These are phyloP conservation scores for Megaptera novaeangliae DNA, from an alignment of 2,113 vertebrate species.

Conservation along the genomic window DNA sequence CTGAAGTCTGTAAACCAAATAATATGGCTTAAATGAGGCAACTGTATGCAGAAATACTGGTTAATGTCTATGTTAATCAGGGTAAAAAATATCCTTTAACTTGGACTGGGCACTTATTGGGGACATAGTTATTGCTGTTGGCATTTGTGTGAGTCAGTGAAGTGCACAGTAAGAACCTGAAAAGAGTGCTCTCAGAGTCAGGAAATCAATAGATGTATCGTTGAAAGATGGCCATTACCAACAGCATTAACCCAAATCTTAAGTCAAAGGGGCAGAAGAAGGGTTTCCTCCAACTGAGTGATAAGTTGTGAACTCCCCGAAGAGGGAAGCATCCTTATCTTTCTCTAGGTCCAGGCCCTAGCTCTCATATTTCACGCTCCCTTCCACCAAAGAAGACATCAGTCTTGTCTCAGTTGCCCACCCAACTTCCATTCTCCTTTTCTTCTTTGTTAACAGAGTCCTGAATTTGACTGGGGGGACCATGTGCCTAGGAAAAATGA, in stretches of 20 bases:
- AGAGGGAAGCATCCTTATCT: not conserved
- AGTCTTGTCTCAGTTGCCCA: not conserved
- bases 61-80: not conserved
- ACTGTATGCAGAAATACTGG: not conserved
- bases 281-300: not conserved
- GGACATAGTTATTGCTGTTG: not conserved
- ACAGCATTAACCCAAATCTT: not conserved
- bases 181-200: not conserved
- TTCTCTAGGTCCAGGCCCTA: not conserved
- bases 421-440: not conserved
- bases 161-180: not conserved
- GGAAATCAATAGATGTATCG: not conserved
- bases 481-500: not conserved
- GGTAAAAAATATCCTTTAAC: not conserved
- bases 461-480: not conserved
- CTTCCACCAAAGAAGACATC: not conserved
- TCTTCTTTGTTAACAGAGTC: not conserved
- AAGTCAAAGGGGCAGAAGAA: not conserved
- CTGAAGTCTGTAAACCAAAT: not conserved
- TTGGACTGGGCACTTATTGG: not conserved
- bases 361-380: not conserved
- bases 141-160: not conserved
- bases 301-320: not conserved
- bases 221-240: not conserved
- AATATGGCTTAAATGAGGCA: not conserved